phyloP scores from a whole-genome alignment of 2,113 vertebrate species.

The Aramus guarauna region DNA sequence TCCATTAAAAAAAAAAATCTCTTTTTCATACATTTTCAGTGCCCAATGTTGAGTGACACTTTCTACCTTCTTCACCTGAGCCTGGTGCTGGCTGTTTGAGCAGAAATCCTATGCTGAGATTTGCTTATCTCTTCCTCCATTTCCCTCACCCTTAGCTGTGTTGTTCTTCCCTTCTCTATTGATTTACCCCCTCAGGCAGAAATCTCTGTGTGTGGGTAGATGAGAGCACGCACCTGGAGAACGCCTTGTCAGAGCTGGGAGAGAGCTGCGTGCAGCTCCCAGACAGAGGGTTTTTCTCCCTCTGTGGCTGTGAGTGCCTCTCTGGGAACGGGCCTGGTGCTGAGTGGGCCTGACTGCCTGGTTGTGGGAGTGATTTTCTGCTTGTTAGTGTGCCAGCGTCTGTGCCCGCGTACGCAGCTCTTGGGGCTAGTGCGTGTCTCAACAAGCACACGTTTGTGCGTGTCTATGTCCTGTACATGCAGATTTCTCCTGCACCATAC shows the following conservation, averaged over 20 bases:
- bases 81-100: background rate
- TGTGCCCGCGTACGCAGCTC: background rate
- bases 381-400: background rate
- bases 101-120: background rate
- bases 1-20: background rate
- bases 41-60: background rate
- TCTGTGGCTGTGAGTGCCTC: background rate
- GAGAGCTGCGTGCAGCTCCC: background rate
- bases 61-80: background rate
- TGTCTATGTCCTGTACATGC: background rate
- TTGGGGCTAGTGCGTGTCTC: background rate
- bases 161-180: background rate
- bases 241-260: background rate
- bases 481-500: background rate
- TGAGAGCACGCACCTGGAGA: background rate
- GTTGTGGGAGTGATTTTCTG: background rate
- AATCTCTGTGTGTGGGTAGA: background rate
- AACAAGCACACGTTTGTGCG: background rate
- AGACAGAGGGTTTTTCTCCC: background rate
- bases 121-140: background rate
- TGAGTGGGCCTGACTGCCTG: background rate
- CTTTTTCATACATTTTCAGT: background rate
- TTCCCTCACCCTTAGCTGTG: background rate
- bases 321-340: background rate
- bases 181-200: background rate